These are phyloP conservation scores for Sarcophaga variegata DNA, from an alignment of 2,888 invertebrate species.

Conservation along the genomic window DNA sequence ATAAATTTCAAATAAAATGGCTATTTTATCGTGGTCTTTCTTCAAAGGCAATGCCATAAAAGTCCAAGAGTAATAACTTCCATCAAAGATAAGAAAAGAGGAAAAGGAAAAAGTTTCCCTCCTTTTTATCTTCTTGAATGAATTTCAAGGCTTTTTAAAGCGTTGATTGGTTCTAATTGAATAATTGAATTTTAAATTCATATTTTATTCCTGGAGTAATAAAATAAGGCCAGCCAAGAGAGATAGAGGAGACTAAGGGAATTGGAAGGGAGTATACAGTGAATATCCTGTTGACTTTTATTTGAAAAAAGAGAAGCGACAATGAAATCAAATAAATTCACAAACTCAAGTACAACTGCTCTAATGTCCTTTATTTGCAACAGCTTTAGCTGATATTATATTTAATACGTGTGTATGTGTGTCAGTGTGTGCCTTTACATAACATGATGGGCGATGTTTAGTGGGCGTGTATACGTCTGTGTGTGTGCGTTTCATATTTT, in stretches of 20 bases:
- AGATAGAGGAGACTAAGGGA: background rate
- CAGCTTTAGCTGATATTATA: background rate
- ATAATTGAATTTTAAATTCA: constrained; percentile 62
- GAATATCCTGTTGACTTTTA: constrained; percentile 11
- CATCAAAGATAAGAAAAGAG: too few relatives aligned
- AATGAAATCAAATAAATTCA: constrained; percentile 19
- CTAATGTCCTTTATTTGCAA: background rate
- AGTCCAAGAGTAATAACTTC: too few relatives aligned
- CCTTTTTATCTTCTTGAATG: too few relatives aligned
- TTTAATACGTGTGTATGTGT: background rate
- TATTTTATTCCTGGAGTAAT: constrained; percentile 25
- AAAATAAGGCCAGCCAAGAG: background rate
- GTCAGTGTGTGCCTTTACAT: background rate
- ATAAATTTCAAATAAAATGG: too few relatives aligned
- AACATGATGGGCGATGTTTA: background rate
- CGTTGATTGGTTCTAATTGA: constrained; percentile 52
- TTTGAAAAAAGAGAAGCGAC: background rate
- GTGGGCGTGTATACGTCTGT: background rate
- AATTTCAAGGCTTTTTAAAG: background rate
- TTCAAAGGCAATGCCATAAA: too few relatives aligned
- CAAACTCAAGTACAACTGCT: constrained; percentile 1
- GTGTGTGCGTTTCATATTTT: constrained; percentile 17
- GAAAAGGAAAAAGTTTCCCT: too few relatives aligned
- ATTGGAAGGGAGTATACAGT: too few relatives aligned
- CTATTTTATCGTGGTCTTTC: too few relatives aligned